These are phyloP conservation scores for Epiblema foenella DNA, from an alignment of 2,888 invertebrate genomes.

Conservation along the genomic window DNA sequence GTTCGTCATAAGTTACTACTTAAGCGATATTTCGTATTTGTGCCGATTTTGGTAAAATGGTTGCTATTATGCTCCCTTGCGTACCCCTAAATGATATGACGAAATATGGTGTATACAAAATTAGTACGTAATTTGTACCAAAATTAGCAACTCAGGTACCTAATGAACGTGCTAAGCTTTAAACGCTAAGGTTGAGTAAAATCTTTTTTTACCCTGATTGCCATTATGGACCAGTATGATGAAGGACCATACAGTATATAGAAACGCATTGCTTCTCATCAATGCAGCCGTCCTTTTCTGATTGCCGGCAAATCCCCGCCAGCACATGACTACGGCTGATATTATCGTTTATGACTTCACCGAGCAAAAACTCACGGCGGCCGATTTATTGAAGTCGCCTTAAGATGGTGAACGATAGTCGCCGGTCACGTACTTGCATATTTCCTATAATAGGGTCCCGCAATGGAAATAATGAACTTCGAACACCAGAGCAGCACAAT, in stretches of 20 bases:
- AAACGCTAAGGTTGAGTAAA: background rate
- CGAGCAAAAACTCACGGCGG: conserved; percentile 43
- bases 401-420: conserved; percentile 37
- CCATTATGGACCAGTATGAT: background rate
- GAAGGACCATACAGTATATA: background rate
- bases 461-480: background rate
- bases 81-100: background rate
- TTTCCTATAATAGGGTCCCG: conserved; percentile 31
- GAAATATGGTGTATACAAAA: background rate
- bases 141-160: no score
- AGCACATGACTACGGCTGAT: conserved; percentile 24
- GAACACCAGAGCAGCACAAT: background rate
- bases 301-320: conserved; percentile 21
- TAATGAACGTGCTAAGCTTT: background rate
- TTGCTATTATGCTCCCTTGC: background rate
- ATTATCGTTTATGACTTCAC: conserved; percentile 44
- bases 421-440: conserved; percentile 36
- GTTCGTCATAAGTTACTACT: background rate
- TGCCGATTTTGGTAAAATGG: background rate
- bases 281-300: conserved; percentile 17
- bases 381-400: conserved; percentile 40
- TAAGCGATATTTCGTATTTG: conserved; percentile 1
- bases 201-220: background rate
- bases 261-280: background rate
- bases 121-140: no score